These are phyloP conservation scores for Stenoptilia bipunctidactyla DNA, from an alignment of 2,888 invertebrate species.

Conservation along the genomic window DNA sequence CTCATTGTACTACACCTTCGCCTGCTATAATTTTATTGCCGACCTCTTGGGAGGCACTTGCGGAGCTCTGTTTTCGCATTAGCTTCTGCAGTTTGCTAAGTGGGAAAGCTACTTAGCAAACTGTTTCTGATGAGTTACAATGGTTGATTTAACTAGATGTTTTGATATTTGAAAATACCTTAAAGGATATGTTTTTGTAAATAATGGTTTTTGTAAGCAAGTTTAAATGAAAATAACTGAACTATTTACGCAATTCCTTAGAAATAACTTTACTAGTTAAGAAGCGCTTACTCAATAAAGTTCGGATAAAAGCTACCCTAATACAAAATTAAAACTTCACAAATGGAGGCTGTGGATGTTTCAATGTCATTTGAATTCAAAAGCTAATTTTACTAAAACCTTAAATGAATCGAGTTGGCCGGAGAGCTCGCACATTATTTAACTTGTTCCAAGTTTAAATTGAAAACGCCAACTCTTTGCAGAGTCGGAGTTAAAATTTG, in stretches of 20 bases:
- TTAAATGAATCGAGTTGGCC: conserved; percentile 67
- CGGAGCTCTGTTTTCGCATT: no score
- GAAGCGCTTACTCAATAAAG: conserved; percentile 22
- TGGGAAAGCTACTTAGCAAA: no score
- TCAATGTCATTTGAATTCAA: conserved; percentile 61
- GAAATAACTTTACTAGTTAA: conserved; percentile 9
- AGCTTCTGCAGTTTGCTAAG: no score
- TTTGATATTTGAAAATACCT: no score
- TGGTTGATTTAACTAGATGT: no score
- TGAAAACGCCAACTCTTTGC: conserved; percentile 69
- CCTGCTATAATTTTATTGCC: conserved; percentile 13
- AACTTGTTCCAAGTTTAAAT: conserved; percentile 70
- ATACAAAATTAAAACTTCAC: conserved; percentile 28
- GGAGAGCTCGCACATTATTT: conserved; percentile 66
- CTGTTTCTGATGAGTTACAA: no score
- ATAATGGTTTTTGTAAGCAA: no score
- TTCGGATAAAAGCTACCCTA: conserved; percentile 32
- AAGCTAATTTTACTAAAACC: conserved; percentile 69
- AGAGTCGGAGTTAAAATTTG: conserved; percentile 65
- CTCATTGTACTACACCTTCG: conserved; percentile 15
- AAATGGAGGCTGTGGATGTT: conserved; percentile 41
- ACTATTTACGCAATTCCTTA: no score
- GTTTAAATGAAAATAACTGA: no score
- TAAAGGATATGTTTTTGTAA: no score
- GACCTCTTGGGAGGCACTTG: no score